Evolutionary conservation across 2,888 invertebrate genomes (phyloP).

Genomic region (Polyploca ridens): DNA sequence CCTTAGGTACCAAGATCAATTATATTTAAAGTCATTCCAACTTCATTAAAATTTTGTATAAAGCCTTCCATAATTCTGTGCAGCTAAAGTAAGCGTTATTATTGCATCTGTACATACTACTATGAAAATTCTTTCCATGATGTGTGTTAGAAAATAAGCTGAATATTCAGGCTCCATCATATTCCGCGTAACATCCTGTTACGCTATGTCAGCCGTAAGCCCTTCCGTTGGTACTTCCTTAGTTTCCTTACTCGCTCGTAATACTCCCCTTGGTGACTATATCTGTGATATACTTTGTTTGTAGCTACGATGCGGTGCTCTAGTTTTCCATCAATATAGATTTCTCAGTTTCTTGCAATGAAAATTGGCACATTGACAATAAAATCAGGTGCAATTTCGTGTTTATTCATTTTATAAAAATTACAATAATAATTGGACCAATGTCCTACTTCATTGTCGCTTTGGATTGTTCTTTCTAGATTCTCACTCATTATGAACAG

Average conservation of each 20-base stretch:
- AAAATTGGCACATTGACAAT: slow-evolving; percentile 15
- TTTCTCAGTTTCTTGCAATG: slow-evolving; percentile 14
- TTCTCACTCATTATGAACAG: no score
- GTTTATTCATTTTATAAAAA: no score
- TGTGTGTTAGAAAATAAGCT: slow-evolving; percentile 5
- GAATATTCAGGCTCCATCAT: slow-evolving; percentile 13
- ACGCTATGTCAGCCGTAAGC: slow-evolving; percentile 37
- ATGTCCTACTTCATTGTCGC: no score
- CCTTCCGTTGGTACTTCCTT: slow-evolving; percentile 50
- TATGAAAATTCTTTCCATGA: not conserved
- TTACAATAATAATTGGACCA: no score
- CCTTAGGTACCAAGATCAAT: no score
- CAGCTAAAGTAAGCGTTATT: no score
- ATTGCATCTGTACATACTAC: not conserved
- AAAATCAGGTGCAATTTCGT: not conserved
- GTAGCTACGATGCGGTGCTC: not conserved
- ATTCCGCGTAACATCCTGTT: slow-evolving; percentile 34
- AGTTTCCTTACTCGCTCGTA: slow-evolving; percentile 48
- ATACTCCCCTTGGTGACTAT: slow-evolving; percentile 38
- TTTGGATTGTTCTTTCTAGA: no score
- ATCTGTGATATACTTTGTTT: slow-evolving; percentile 18
- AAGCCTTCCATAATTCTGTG: no score
- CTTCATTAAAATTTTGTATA: no score
- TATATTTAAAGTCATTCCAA: no score
- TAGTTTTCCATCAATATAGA: not conserved